A percentile compares a stretch with the other conserved stretches of the same genome.
Conservation (phyloP, 2,797 vertebrate genomes). For the Anguilla pacifica region DNA sequence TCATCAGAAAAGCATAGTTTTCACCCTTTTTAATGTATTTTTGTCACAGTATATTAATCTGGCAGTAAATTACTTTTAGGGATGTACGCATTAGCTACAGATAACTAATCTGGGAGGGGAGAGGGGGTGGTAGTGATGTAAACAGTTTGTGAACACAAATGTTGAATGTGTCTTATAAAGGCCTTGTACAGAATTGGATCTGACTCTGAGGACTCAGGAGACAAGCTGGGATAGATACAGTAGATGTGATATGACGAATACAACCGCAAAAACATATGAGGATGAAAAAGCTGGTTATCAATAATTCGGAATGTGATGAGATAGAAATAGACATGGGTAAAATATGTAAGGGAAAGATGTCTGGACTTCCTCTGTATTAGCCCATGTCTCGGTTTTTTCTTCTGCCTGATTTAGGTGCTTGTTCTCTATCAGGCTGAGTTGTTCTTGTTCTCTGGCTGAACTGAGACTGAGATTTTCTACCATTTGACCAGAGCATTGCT, state of each 20-base stretch:
- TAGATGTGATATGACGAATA: neutral
- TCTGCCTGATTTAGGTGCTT: neutral
- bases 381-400: neutral
- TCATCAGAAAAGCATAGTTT: neutral
- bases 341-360: conserved; percentile 28
- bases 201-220: neutral
- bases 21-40: neutral
- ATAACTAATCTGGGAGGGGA: neutral
- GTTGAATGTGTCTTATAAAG: neutral
- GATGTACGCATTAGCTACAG: neutral
- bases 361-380: neutral
- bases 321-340: conserved; percentile 31
- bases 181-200: neutral
- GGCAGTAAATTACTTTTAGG: neutral
- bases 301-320: conserved; percentile 25
- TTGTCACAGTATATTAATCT: neutral
- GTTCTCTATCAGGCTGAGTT: neutral
- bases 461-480: neutral
- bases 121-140: neutral
- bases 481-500: neutral
- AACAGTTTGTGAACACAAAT: neutral
- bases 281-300: conserved; percentile 33
- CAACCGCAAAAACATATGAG: conserved; percentile 15
- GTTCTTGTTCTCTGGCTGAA: neutral
- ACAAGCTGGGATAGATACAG: conserved; percentile 11